Evolutionary conservation across 2,113 vertebrate species (phyloP).

Genomic region (Malurus elegans): DNA sequence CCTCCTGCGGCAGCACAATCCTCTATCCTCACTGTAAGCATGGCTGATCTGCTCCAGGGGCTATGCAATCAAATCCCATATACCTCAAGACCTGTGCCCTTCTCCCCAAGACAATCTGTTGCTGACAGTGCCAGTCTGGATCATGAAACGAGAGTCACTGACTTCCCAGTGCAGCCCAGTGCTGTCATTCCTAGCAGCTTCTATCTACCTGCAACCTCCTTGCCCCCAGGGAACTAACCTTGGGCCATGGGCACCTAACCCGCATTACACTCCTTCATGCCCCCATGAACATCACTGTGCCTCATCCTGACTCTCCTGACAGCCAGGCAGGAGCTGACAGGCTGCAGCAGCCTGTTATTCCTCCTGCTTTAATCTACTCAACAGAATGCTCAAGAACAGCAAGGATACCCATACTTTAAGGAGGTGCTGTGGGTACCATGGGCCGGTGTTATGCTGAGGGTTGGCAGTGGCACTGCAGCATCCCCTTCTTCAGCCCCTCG

Average conservation of each 20-base stretch:
- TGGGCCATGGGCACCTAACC: background rate
- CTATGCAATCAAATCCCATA: background rate
- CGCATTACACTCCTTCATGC: background rate
- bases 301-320: background rate
- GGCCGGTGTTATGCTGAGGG: slow-evolving; percentile 65
- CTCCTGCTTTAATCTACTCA: background rate
- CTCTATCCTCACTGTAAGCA: background rate
- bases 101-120: background rate
- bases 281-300: background rate
- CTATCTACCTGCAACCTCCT: background rate
- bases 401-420: background rate
- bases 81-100: background rate
- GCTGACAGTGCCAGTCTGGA: background rate
- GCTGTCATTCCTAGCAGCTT: background rate
- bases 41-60: background rate
- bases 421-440: slow-evolving; percentile 30
- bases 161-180: background rate
- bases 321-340: background rate
- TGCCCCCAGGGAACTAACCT: background rate
- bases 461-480: slow-evolving; percentile 51
- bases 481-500: slow-evolving; percentile 42
- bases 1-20: background rate
- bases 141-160: accelerated
- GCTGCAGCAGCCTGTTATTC: background rate
- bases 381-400: background rate